Percentiles rank a stretch among this genome's conserved stretches.
Conservation (phyloP, 1,140 invertebrate genomes). For the Bombus impatiens region DNA sequence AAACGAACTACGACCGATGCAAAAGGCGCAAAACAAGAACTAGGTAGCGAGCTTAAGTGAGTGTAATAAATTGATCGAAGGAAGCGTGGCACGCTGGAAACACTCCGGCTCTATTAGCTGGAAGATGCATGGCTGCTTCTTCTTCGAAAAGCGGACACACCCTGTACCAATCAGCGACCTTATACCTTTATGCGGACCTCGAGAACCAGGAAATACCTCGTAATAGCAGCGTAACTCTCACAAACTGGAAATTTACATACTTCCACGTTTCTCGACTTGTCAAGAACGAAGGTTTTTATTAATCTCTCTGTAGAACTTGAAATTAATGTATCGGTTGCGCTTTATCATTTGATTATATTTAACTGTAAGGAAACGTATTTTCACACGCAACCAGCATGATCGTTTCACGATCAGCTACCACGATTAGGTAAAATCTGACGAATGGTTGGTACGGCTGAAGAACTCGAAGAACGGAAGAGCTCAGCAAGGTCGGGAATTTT, state of each 20-base stretch:
- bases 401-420: not conserved
- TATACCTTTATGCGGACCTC: constrained; percentile 42
- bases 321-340: not conserved
- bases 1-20: constrained; percentile 47
- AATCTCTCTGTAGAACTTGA: not conserved
- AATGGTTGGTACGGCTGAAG: constrained; percentile 20
- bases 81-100: constrained; percentile 66
- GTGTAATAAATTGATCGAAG: constrained; percentile 73
- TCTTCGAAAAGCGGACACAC: constrained; percentile 55
- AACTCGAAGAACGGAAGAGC: not conserved
- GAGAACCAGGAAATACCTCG: constrained; percentile 59
- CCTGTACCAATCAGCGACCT: constrained; percentile 44
- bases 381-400: not conserved
- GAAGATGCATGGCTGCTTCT: constrained; percentile 62
- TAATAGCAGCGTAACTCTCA: not conserved
- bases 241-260: not conserved
- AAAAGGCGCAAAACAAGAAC: constrained; percentile 51
- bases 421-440: constrained; percentile 48
- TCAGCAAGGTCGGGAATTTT: constrained; percentile 47
- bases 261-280: not conserved
- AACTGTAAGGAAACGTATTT: not conserved
- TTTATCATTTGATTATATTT: not conserved
- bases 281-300: not conserved
- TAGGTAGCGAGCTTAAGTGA: constrained; percentile 58
- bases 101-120: constrained; percentile 67